Percentiles rank a stretch among this genome's conserved stretches.
Conservation (phyloP, 1,140 invertebrate species). For the Matsumurasca onukii region DNA sequence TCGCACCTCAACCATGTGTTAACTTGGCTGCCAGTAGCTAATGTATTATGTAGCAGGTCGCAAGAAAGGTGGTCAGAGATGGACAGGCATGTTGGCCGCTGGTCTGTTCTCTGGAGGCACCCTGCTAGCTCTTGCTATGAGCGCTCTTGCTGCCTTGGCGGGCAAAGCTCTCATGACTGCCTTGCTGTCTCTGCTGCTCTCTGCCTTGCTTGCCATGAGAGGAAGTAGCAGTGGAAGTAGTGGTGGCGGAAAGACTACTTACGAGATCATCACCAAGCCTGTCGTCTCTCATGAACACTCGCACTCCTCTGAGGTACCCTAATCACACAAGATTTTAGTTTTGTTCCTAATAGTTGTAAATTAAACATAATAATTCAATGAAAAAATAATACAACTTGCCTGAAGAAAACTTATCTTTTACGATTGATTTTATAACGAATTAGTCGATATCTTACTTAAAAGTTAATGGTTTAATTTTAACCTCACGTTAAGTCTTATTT, state of each 20-base stretch:
- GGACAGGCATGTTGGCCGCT: conserved; percentile 49
- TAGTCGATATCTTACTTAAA: too few relatives aligned
- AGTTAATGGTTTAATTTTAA: too few relatives aligned
- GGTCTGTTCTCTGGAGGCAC: conserved; percentile 60
- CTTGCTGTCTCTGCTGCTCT: conserved; percentile 73
- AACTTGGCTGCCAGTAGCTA: too few relatives aligned
- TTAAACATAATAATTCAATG: too few relatives aligned
- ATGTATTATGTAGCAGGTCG: too few relatives aligned
- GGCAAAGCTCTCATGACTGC: conserved; percentile 85
- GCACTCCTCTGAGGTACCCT: conserved; percentile 73
- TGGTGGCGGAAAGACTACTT: conserved; percentile 64
- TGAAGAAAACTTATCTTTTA: too few relatives aligned
- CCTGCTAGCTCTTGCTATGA: conserved; percentile 69
- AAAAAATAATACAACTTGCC: too few relatives aligned
- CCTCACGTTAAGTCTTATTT: too few relatives aligned
- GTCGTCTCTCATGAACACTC: conserved; percentile 69
- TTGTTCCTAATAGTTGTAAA: too few relatives aligned
- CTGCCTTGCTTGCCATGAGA: conserved; percentile 74
- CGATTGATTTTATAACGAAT: too few relatives aligned
- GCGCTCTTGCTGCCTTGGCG: conserved; percentile 71
- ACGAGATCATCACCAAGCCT: conserved; percentile 80
- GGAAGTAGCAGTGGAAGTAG: conserved; percentile 60
- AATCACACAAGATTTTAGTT: too few relatives aligned
- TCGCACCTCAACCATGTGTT: too few relatives aligned
- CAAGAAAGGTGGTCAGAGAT: conserved; percentile 46